A percentile compares a stretch with the other conserved stretches of the same genome.
phyloP scores from a whole-genome alignment of 1,140 invertebrate genomes.

The fruit fly (Drosophila melanogaster) region Release_6_plus_ISO1_MT NT_033777.3:17761501-17762000 shows the following conservation, averaged over 20 bases:
- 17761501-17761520: constrained; percentile 17
- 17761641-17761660: not conserved
- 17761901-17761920: constrained; percentile 27
- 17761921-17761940: constrained; percentile 5
- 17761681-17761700: constrained; percentile 30
- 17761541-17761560: constrained; percentile 48
- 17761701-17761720: constrained; percentile 18
- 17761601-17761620: constrained; percentile 45
- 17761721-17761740: constrained; percentile 41
- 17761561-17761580: constrained; percentile 48
- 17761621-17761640: not conserved
- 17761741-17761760: constrained; percentile 45
- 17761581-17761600: constrained; percentile 40
- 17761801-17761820: constrained; percentile 35
- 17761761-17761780: constrained; percentile 44
- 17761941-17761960: constrained; percentile 8
- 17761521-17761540: constrained; percentile 19
- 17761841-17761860: constrained; percentile 7
- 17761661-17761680: not conserved
- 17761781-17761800: constrained; percentile 51
- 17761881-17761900: not conserved
- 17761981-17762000: constrained; percentile 47
- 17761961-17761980: constrained; percentile 15
- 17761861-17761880: no score
- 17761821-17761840: constrained; percentile 11